Conservation (phyloP, 2,797 vertebrate genomes). For the Poecilia gillii region DNA sequence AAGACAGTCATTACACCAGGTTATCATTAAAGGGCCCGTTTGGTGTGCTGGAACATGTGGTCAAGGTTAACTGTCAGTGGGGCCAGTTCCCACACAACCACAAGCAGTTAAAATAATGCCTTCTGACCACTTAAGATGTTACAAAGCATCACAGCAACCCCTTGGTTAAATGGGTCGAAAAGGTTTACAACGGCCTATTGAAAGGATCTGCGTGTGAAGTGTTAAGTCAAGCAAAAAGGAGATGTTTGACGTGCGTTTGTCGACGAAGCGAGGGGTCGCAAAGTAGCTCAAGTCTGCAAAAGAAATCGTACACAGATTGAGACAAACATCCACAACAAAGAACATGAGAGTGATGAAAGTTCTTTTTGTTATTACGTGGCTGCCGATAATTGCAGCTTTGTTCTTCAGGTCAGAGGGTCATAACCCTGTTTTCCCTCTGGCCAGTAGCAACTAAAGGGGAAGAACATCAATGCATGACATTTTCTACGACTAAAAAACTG, state of each 20-base stretch:
- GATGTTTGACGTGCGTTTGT: slow-evolving; percentile 2
- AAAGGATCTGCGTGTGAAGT: background rate
- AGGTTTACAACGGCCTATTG: slow-evolving; percentile 22
- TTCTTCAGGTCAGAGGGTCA: slow-evolving; percentile 37
- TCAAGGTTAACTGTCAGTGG: slow-evolving; percentile 79
- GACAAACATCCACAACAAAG: background rate
- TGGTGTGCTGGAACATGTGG: slow-evolving; percentile 75
- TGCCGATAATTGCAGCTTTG: slow-evolving; percentile 40
- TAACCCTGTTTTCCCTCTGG: slow-evolving; percentile 41
- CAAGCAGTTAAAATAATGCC: slow-evolving; percentile 47
- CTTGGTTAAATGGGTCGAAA: slow-evolving; percentile 35
- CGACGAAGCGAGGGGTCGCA: background rate
- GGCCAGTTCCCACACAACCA: slow-evolving; percentile 77
- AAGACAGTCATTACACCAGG: slow-evolving; percentile 74
- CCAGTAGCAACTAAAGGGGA: slow-evolving; percentile 11
- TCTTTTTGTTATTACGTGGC: slow-evolving; percentile 28
- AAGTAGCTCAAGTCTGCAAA: background rate
- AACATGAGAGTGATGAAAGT: slow-evolving; percentile 38
- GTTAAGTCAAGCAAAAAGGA: background rate
- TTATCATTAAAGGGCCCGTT: slow-evolving; percentile 76
- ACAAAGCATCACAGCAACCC: slow-evolving; percentile 20
- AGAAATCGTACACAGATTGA: background rate
- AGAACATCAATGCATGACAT: background rate
- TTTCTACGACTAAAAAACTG: background rate
- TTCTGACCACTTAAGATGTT: slow-evolving; percentile 40